These are phyloP conservation scores for Nemotelus nigrinus DNA, from an alignment of 2,888 invertebrate species.

Conservation along the genomic window DNA sequence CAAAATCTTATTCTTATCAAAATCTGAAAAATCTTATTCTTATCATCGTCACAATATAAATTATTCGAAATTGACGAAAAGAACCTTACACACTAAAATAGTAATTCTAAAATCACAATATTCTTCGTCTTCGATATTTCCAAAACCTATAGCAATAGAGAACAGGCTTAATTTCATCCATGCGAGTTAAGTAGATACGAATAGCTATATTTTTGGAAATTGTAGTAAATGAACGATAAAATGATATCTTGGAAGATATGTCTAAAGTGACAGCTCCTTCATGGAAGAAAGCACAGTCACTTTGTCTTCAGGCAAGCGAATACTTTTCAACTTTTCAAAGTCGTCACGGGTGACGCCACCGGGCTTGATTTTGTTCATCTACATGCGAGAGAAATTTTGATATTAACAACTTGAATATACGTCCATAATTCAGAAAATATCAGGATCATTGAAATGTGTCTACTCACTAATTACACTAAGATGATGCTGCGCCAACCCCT, in stretches of 20 bases:
- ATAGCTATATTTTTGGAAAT: background rate
- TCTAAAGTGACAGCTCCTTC: conserved; percentile 64
- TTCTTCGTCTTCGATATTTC: background rate
- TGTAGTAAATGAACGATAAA: background rate
- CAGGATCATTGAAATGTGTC: no score
- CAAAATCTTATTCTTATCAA: no score
- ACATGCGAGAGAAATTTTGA: no score
- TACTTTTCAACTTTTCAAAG: conserved; percentile 87
- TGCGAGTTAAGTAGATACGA: background rate
- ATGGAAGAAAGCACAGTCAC: conserved; percentile 63
- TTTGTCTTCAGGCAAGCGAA: conserved; percentile 59
- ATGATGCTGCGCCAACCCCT: no score
- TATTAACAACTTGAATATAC: no score
- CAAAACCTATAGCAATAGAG: background rate
- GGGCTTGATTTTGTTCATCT: conserved; percentile 85
- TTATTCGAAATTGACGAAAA: no score
- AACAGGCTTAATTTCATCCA: background rate
- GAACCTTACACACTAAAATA: background rate
- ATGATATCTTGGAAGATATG: no score
- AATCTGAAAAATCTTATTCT: no score
- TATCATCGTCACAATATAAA: no score
- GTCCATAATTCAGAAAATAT: no score
- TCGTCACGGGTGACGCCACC: conserved; percentile 90
- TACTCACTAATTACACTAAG: no score
- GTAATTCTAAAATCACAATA: no score